Base-by-base conservation (phyloP, 2,888 invertebrate species). In the Lepidochrysops patricia region DNA sequence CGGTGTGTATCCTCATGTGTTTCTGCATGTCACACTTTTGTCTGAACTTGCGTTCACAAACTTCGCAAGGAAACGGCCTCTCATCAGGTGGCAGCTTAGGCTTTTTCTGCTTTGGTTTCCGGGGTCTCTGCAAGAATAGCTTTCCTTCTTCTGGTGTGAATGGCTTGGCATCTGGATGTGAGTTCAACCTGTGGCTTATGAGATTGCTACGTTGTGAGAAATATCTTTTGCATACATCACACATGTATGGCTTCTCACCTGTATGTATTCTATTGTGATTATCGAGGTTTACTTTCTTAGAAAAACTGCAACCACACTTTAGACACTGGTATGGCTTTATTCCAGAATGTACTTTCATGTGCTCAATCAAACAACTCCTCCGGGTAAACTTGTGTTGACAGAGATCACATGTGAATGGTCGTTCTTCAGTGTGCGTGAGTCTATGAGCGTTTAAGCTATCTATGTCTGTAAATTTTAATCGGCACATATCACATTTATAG, bases 401-500 rank as follows among this genome's bases (percentile, higher is more conserved):
- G 29, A 54, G 9, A 32, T 54, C 54, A 12, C 54, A 54, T 19
- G 19, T 54, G 9, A 32, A 32, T 2, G 54, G 54, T 5, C 54
- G 27, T 15, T 54, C 54, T 4, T 54, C 54, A 12, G 54, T 54
- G 6, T 54, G 54, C 1, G 54, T 19, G 12, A 29, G 27, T 32
- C 54, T 54, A 32, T 54, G 54, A 12, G 19, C 19, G 4, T 29
- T 54, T 54, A 54, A 32, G 19, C 29, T 15, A 19, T 32, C 32
- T n/a, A 54, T 32, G 32, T 54, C 54, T 12, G 54, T 19, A 54
- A 54, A 54, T 32, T 54, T 54, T 12, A 13, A 54, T 32, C 54
- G 29, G 54, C 54, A 54, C 54, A 54, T 54, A 54, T 54, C 54
- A 54, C 54, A 54, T 29, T 29, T 54, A 19, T 32, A 54, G 1